phyloP scores from a whole-genome alignment of 37 sponge, comb jelly and placozoan species.

The Haliclona indistincta region DNA sequence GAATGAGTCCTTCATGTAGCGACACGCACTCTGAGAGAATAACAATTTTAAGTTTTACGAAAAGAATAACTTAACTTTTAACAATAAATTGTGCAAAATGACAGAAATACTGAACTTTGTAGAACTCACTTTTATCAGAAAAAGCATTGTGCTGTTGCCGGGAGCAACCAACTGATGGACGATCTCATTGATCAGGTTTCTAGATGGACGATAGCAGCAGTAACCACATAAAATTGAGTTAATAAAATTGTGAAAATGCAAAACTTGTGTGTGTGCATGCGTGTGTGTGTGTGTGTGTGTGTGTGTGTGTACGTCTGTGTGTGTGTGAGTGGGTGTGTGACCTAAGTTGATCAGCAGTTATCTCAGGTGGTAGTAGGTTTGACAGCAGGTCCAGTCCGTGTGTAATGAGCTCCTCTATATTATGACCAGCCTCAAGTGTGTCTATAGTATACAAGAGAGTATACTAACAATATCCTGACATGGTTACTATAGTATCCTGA shows the following conservation, averaged over 20 bases:
- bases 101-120: too few species aligned
- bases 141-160: constrained; percentile 44
- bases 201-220: too few species aligned
- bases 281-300: constrained; percentile 16
- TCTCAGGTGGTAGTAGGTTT: constrained; percentile 8
- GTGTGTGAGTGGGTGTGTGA: constrained; percentile 5
- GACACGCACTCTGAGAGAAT: constrained; percentile 58
- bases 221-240: background rate
- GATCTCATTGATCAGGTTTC: constrained; percentile 52
- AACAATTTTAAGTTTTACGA: too few species aligned
- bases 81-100: too few species aligned
- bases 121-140: constrained; percentile 64
- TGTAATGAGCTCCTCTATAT: constrained; percentile 50
- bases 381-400: constrained; percentile 71
- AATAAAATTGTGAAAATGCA: background rate
- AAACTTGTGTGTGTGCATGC: constrained; percentile 2
- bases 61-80: too few species aligned
- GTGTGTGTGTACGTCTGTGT: constrained; percentile 1
- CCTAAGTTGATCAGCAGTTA: constrained; percentile 40
- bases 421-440: constrained; percentile 45
- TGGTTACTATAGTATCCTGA: background rate
- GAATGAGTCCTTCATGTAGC: constrained; percentile 40
- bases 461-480: background rate
- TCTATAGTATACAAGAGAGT: constrained; percentile 17
- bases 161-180: constrained; percentile 41